A percentile compares a stretch with the other conserved stretches of the same genome.
These are phyloP conservation scores for Drosophila guanche DNA, from an alignment of 1,140 invertebrate species.

Conservation along the genomic window DNA sequence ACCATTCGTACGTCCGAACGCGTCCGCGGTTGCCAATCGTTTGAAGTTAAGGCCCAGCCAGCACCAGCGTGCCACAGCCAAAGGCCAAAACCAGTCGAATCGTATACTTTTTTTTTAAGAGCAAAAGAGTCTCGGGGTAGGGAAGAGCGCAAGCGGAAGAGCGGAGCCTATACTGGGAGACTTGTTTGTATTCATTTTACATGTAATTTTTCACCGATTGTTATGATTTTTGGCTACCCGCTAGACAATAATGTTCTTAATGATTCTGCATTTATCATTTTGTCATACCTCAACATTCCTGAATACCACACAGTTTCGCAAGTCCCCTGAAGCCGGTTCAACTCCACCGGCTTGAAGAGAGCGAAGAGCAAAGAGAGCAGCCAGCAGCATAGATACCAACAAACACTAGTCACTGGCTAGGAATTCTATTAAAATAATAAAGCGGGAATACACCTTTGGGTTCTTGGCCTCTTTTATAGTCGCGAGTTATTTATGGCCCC, in stretches of 20 bases:
- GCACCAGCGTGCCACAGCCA: slow-evolving; percentile 2
- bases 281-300: too few species aligned
- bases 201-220: too few species aligned
- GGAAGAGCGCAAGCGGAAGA: too few species aligned
- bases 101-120: not conserved
- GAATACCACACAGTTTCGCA: too few species aligned
- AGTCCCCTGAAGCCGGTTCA: too few species aligned
- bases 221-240: too few species aligned
- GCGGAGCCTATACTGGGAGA: too few species aligned
- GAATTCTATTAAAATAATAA: slow-evolving; percentile 12
- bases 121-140: too few species aligned
- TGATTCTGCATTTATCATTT: too few species aligned
- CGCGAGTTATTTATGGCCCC: slow-evolving; percentile 21
- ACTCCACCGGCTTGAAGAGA: too few species aligned
- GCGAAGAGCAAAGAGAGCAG: not conserved
- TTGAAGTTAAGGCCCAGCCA: slow-evolving; percentile 54
- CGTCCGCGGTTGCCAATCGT: slow-evolving; percentile 66
- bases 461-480: slow-evolving; percentile 13
- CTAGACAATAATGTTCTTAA: too few species aligned
- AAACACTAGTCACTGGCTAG: slow-evolving; percentile 21
- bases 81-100: slow-evolving; percentile 17
- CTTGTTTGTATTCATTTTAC: too few species aligned
- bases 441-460: not conserved
- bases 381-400: slow-evolving; percentile 5
- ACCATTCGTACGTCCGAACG: slow-evolving; percentile 71